These are phyloP conservation scores for Protaetia brevitarsis DNA, from an alignment of 1,140 invertebrate genomes.

Conservation along the genomic window DNA sequence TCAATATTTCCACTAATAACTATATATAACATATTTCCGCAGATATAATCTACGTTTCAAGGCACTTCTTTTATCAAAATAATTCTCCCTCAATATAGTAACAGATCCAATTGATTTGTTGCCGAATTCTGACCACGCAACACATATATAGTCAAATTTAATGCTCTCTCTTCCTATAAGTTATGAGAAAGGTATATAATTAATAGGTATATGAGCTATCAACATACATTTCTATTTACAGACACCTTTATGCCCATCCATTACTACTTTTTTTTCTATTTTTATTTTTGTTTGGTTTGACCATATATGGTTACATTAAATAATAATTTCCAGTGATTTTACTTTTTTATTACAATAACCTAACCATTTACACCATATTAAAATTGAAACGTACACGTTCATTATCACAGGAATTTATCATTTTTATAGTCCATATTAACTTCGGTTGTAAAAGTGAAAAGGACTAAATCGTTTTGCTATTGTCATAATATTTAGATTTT, in stretches of 20 bases:
- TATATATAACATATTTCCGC: constrained; percentile 20
- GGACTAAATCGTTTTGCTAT: neutral
- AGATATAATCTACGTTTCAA: constrained; percentile 21
- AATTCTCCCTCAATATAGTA: constrained; percentile 5
- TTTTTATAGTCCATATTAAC: constrained; percentile 12
- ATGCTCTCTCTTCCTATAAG: neutral
- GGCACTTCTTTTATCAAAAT: constrained; percentile 22
- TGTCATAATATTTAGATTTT: too few relatives aligned
- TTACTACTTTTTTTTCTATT: neutral
- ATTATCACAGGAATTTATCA: constrained; percentile 15
- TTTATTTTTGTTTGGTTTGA: constrained; percentile 2
- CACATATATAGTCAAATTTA: constrained; percentile 3
- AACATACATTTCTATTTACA: constrained; percentile 17
- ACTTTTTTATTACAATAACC: neutral
- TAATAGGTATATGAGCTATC: neutral
- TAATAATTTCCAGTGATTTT: constrained; percentile 9
- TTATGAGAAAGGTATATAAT: neutral
- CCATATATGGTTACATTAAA: constrained; percentile 17
- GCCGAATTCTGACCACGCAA: neutral
- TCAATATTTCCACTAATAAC: constrained; percentile 9
- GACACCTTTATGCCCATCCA: constrained; percentile 11
- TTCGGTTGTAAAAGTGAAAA: neutral
- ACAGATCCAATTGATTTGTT: constrained; percentile 8
- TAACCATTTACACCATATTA: neutral
- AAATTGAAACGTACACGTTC: neutral